Evolutionary conservation across 2,797 vertebrate genomes (phyloP), one percentile per base, ranked within the genome.

Genomic region (Brachyalestes nurse): DNA sequence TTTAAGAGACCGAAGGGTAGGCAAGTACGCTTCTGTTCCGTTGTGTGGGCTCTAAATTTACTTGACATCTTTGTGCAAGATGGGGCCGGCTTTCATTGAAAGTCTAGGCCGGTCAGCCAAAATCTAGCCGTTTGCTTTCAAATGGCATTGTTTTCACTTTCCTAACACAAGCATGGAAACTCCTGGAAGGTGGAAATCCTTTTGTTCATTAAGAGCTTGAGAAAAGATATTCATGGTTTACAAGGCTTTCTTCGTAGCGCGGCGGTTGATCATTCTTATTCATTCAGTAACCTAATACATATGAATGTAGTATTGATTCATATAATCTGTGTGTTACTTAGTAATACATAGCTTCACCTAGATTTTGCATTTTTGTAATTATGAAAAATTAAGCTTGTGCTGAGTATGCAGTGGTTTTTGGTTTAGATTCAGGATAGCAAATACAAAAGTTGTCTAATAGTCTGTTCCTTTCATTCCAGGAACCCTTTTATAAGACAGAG

Each of bases 1-100:
- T 55, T 66, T 74, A 60, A 65, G 72, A 75, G 71, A 57, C 8
- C 58, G 28, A 10, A n/a, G 55, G 58, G 25, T n/a, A 10, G 77
- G 51, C 51, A 73, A 76, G 57, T 79, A 23, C 57, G 38, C n/a
- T 74, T 64, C 45, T 65, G 53, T 73, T 16, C 61, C 23, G 57
- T 83, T 86, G 83, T 84, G 72, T 23, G 49, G 60, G 70, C 47
- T 75, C 25, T 72, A 83, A 86, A 87, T 87, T 86, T 83, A 84
- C 61, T 77, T 77, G 82, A 83, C 82, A 74, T 84, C 77, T 79
- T 57, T 60, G 76, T 84, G 79, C 58, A 79, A 69, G 75, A 66
- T 55, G 8, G 64, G 28, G 67, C 42, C 49, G 55, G 58, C 23
- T 72, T 83, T 85, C 80, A 84, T 82, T 84, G 58, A 87, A 74